Base-by-base conservation (phyloP, 2,888 invertebrate genomes). In the Drepanosiphum platanoidis region DNA sequence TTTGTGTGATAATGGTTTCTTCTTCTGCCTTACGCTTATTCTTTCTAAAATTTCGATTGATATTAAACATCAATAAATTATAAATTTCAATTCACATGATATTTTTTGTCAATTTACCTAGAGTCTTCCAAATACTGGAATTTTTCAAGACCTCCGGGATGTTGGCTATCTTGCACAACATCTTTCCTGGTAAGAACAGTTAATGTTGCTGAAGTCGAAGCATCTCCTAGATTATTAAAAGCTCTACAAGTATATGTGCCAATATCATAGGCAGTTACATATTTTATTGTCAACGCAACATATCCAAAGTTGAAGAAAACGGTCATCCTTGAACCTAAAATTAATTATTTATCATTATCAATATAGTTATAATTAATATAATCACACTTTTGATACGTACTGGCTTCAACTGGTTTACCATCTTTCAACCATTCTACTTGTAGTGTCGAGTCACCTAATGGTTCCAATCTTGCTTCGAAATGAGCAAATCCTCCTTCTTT, bases 401-500 rank as follows among this genome's bases (percentile, higher is more conserved):
- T 96, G 81, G 97, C 96, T 92, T 97, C 96, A 87, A 97, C 94
- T 68, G 95, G 94, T 87, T 94, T 93, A 86, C 96, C 97, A 90
- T 97, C 96, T 90, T 97, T 96, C 86, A 95, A 92, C 97, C 97
- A 98, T 90, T 97, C 96, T 66, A 97, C 96, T 90, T 92, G 93
- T 89, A 98, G 92, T 77, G 95, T 95, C 7, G 97, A 93, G 90
- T 98, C 98, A 77, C 96, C 97, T 87, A 97, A 92, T 86, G 98
- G 98, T 90, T 97, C 97, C 77, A 98, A 92, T 87, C 97, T 94
- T 88, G 97, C 97, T 92, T 98, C 98, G 89, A 98, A 97, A 89
- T 98, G 97, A 88, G 97, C 97, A 89, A 96, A 97, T 88, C 96
- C 97, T 88, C 97, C 96, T 91, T 98, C 97, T 89, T 95, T 94